Conservation (phyloP, 2,888 invertebrate species). For the Leucania comma region DNA sequence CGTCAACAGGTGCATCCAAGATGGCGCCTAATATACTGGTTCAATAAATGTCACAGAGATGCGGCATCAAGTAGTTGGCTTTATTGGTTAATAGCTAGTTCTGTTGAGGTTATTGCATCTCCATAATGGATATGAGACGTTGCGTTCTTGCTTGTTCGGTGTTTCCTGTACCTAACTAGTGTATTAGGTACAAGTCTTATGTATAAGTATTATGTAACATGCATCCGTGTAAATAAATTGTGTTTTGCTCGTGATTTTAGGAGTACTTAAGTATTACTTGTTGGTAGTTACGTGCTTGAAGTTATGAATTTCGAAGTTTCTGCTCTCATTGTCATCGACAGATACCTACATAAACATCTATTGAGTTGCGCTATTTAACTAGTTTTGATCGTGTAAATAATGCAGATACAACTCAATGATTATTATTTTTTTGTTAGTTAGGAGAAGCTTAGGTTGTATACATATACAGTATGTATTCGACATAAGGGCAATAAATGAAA, state of each 20-base stretch:
- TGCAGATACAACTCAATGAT: not conserved
- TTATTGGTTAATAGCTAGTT: constrained; percentile 14
- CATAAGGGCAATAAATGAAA: too few species aligned
- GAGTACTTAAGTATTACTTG: not conserved
- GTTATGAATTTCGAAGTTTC: not conserved
- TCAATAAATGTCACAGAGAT: constrained; percentile 7
- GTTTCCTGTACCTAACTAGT: constrained; percentile 13
- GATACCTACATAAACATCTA: not conserved
- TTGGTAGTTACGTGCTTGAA: not conserved
- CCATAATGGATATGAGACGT: not conserved
- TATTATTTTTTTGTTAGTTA: not conserved
- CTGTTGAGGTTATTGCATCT: constrained; percentile 1
- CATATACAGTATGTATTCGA: too few species aligned
- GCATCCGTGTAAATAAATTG: not conserved
- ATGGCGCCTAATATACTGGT: constrained; percentile 26
- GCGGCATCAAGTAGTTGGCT: constrained; percentile 1
- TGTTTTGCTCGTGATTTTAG: not conserved
- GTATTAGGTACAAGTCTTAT: not conserved
- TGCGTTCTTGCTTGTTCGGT: not conserved
- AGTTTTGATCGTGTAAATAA: too few species aligned
- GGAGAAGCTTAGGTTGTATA: not conserved
- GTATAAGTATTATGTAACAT: constrained; percentile 6
- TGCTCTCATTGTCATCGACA: not conserved
- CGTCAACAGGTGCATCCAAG: constrained; percentile 15
- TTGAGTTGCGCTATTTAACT: not conserved